Evolutionary conservation across 2,888 invertebrate genomes (phyloP).

Genomic region (Linyphia triangularis): DNA sequence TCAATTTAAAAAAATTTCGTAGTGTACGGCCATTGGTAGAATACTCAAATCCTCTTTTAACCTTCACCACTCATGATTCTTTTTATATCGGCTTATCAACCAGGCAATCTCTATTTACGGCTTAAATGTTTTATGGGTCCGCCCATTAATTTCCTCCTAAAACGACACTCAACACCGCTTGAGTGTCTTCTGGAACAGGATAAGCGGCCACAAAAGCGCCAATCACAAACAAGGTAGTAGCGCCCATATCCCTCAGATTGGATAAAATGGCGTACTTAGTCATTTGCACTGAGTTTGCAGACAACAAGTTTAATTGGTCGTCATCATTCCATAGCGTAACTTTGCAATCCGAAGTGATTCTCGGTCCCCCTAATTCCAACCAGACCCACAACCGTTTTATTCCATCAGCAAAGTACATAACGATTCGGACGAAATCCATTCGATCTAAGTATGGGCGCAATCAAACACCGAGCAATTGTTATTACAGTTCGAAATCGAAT

Average conservation of each 20-base stretch:
- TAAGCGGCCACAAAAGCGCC: background rate
- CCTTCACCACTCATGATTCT: no score
- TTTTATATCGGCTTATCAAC: background rate
- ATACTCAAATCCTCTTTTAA: background rate
- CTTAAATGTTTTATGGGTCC: background rate
- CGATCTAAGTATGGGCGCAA: no score
- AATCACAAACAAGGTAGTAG: background rate
- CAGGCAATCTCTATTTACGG: background rate
- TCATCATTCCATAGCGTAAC: background rate
- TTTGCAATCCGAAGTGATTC: background rate
- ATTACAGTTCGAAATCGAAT: conserved; percentile 21
- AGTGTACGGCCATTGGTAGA: background rate
- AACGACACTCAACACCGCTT: conserved; percentile 3
- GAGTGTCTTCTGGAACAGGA: background rate
- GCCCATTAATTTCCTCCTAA: background rate
- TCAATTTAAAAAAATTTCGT: background rate
- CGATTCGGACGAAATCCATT: no score
- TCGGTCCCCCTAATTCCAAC: background rate
- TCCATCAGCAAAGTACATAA: background rate
- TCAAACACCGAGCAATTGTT: background rate
- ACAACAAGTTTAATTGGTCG: background rate
- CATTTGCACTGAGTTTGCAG: background rate
- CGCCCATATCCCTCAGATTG: background rate
- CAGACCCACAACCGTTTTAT: background rate
- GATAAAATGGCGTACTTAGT: background rate